phyloP scores from a whole-genome alignment of 2,888 invertebrate species.

The Drosophila seclusa region DNA sequence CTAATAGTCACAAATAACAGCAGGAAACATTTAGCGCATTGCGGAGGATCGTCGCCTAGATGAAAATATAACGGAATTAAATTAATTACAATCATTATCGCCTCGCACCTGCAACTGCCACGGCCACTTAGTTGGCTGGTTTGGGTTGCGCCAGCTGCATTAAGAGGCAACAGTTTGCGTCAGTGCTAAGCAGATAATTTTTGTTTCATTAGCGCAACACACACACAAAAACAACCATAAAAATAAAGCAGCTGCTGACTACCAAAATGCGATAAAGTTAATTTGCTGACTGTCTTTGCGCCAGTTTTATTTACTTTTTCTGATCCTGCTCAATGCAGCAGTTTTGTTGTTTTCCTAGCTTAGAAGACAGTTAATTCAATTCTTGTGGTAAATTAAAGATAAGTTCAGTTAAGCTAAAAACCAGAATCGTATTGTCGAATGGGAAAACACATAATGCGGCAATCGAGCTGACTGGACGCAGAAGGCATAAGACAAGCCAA shows the following conservation, averaged over 20 bases:
- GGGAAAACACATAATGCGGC: background rate
- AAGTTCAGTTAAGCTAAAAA: background rate
- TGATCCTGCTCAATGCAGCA: conserved; percentile 11
- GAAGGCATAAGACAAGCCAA: background rate
- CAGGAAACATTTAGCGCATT: conserved; percentile 82
- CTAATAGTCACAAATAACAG: conserved; percentile 49
- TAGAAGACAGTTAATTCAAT: conserved; percentile 9
- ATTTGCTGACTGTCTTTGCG: conserved; percentile 58
- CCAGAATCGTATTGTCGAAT: background rate
- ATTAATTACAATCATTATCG: conserved; percentile 84
- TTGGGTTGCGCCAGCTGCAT: conserved; percentile 31
- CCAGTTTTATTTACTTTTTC: conserved; percentile 35
- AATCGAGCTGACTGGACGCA: background rate
- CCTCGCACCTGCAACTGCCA: conserved; percentile 68
- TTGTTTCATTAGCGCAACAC: conserved; percentile 61
- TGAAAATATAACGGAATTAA: conserved; percentile 84
- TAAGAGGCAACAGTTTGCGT: conserved; percentile 47
- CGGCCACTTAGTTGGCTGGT: conserved; percentile 11
- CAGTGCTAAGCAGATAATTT: conserved; percentile 66
- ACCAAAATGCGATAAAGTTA: conserved; percentile 63
- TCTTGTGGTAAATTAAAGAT: conserved; percentile 3
- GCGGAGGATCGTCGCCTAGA: conserved; percentile 76
- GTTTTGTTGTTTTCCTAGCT: conserved; percentile 1
- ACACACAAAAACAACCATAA: conserved; percentile 22
- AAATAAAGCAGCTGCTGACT: conserved; percentile 31